phyloP scores from a whole-genome alignment of 1,140 invertebrate species.

The Doryteuthis pealeii region DNA sequence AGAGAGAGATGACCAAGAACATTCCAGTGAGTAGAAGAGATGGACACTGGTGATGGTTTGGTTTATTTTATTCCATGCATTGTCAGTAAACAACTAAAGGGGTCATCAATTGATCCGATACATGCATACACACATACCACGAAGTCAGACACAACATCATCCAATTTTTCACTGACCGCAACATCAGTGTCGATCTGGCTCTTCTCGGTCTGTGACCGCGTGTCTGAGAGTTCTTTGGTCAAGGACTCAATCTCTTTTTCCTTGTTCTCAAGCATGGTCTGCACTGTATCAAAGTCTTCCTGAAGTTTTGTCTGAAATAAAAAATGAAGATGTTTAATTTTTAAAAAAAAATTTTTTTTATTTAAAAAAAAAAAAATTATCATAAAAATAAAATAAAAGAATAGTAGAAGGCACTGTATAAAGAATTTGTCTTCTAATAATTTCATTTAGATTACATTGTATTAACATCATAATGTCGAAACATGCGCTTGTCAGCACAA shows the following conservation, averaged over 20 bases:
- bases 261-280: conserved; percentile 56
- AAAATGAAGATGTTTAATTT: no score
- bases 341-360: neutral
- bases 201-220: conserved; percentile 12
- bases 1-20: no score
- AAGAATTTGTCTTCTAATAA: neutral
- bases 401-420: neutral
- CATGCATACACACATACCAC: conserved; percentile 9
- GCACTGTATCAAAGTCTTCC: conserved; percentile 57
- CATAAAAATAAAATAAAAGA: neutral
- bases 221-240: conserved; percentile 45
- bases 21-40: no score
- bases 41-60: no score
- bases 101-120: no score
- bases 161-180: conserved; percentile 18
- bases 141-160: conserved; percentile 8
- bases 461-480: no score
- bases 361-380: no score
- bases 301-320: conserved; percentile 50
- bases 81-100: no score
- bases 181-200: conserved; percentile 20
- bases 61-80: no score
- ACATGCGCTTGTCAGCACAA: no score
- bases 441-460: no score
- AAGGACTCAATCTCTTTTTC: conserved; percentile 52